These are phyloP conservation scores for Naso thynnoides DNA, from an alignment of 2,797 vertebrate species.

Conservation along the genomic window DNA sequence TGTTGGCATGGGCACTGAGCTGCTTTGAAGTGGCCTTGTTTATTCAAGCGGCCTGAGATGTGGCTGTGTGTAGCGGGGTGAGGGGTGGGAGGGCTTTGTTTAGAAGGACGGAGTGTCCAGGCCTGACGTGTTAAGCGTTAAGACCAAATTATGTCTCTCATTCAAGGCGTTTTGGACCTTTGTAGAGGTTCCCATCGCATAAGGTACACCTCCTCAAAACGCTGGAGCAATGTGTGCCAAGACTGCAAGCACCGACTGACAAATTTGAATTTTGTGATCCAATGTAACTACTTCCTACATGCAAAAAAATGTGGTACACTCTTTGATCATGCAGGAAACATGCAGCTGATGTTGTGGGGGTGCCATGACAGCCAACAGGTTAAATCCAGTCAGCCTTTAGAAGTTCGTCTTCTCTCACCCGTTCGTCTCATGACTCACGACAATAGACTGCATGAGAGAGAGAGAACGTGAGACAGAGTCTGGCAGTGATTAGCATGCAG, in stretches of 20 bases:
- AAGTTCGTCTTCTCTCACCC: conserved; percentile 32
- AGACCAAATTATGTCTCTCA: conserved; percentile 53
- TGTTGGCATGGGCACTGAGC: conserved; percentile 67
- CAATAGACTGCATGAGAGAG: conserved; percentile 36
- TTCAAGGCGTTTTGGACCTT: conserved; percentile 22
- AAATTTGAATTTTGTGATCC: background rate
- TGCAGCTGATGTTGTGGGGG: background rate
- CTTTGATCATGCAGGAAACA: background rate
- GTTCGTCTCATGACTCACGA: conserved; percentile 40
- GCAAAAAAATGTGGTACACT: background rate
- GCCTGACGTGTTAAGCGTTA: conserved; percentile 39
- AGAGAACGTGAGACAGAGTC: conserved; percentile 36
- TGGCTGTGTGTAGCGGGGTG: conserved; percentile 30
- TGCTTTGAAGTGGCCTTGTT: conserved; percentile 73
- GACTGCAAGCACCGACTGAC: conserved; percentile 2
- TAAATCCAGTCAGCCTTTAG: conserved; percentile 38
- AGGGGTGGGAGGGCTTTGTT: conserved; percentile 47
- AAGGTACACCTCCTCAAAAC: conserved; percentile 9
- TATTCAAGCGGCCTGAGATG: conserved; percentile 58
- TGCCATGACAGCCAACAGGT: conserved; percentile 33
- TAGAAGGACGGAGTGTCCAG: conserved; percentile 52
- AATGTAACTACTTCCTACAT: background rate
- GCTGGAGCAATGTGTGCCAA: background rate
- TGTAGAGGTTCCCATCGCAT: background rate
- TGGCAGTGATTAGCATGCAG: conserved; percentile 77